A percentile compares a stretch with the other conserved stretches of the same genome.
Conservation (phyloP, 2,797 vertebrate species). For the Siniperca undulata region DNA sequence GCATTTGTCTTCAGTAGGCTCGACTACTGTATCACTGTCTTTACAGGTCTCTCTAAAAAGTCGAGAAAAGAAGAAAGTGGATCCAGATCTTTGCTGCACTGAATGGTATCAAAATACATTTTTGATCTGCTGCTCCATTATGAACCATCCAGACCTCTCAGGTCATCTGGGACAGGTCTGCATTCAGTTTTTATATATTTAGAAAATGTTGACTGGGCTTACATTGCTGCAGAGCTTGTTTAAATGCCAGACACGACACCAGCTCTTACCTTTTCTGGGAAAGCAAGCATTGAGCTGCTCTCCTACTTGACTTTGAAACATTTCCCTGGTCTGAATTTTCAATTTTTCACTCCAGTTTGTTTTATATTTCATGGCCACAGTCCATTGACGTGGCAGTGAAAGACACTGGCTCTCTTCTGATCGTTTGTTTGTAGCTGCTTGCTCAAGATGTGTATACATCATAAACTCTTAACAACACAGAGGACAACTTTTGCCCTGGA, state of each 20-base stretch:
- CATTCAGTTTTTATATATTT: background rate
- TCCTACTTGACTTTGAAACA: constrained; percentile 39
- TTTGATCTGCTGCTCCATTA: background rate
- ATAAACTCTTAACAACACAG: background rate
- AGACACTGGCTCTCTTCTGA: background rate
- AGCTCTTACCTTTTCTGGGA: constrained; percentile 7
- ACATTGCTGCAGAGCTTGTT: constrained; percentile 30
- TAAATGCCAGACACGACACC: constrained; percentile 10
- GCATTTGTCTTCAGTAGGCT: too few species aligned
- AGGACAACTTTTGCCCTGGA: background rate
- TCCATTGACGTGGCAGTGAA: constrained; percentile 8
- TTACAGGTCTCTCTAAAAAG: too few species aligned
- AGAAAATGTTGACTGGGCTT: background rate
- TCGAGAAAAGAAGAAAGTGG: too few species aligned
- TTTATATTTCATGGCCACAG: constrained; percentile 6
- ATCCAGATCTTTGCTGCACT: too few species aligned
- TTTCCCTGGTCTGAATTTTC: background rate
- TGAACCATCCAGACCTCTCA: background rate
- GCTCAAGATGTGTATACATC: constrained; percentile 10
- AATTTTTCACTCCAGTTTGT: background rate
- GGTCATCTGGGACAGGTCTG: background rate
- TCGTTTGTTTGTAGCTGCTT: constrained; percentile 1
- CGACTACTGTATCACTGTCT: too few species aligned
- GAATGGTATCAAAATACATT: background rate
- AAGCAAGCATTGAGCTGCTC: constrained; percentile 24